Conservation (phyloP, 2,113 vertebrate genomes). For the Ia io region DNA sequence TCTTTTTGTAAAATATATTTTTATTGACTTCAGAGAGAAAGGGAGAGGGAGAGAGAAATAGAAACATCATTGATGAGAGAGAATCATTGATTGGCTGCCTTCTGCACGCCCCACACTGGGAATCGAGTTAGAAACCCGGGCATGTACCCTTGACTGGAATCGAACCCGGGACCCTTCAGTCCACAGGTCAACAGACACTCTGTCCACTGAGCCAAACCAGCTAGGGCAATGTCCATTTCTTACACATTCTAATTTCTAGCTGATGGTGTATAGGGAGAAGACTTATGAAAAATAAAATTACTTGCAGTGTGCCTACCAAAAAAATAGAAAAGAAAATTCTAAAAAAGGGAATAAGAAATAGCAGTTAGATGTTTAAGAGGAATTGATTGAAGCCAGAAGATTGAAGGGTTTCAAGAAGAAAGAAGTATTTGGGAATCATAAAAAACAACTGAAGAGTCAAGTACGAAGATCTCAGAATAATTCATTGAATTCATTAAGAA, state of each 20-base stretch:
- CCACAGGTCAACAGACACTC: too few species aligned
- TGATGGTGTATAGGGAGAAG: constrained; percentile 51
- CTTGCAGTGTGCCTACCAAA: constrained; percentile 63
- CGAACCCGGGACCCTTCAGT: too few species aligned
- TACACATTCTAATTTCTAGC: constrained; percentile 54
- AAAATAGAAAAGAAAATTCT: not conserved
- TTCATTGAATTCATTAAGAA: not conserved
- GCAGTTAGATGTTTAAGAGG: not conserved
- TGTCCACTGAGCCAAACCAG: too few species aligned
- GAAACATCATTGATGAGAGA: too few species aligned
- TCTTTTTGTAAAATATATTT: not conserved
- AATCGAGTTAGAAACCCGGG: too few species aligned
- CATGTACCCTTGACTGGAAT: too few species aligned
- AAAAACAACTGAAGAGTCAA: not conserved
- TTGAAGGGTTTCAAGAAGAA: not conserved
- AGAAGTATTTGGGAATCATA: not conserved
- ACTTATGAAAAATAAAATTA: constrained; percentile 51
- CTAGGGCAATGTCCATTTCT: constrained; percentile 14
- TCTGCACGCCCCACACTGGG: too few species aligned
- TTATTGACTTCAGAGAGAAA: too few species aligned
- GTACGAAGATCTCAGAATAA: not conserved
- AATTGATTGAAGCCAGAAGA: not conserved
- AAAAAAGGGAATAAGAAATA: not conserved
- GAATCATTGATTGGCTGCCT: too few species aligned
- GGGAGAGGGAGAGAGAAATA: too few species aligned